Evolutionary conservation across 1,140 invertebrate genomes (phyloP).

Genomic region (Riptortus pedestris): DNA sequence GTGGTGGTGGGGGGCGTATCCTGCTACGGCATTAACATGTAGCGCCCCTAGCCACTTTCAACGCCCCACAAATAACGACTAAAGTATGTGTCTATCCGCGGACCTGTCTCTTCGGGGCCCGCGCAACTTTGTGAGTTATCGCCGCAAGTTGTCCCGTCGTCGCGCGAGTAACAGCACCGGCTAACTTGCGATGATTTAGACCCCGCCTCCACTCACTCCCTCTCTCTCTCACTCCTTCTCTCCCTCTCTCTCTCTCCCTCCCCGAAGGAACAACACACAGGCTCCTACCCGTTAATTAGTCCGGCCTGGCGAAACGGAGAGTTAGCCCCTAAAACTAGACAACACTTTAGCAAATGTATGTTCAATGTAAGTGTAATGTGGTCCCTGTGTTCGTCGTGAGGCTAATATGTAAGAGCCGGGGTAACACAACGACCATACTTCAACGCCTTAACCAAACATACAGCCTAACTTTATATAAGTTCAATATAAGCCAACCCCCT

Average conservation of each 20-base stretch:
- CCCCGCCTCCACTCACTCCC: not conserved
- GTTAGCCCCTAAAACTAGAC: slow-evolving; percentile 28
- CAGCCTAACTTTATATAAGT: slow-evolving; percentile 21
- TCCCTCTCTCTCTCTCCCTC: no score
- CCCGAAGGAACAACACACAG: no score
- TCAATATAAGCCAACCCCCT: slow-evolving; percentile 20
- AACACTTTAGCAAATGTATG: slow-evolving; percentile 28
- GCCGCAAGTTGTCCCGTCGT: slow-evolving; percentile 3
- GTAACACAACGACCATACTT: slow-evolving; percentile 9
- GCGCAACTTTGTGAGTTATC: slow-evolving; percentile 1
- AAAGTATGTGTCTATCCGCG: slow-evolving; percentile 8
- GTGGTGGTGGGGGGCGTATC: no score
- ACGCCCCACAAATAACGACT: not conserved
- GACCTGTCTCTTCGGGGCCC: not conserved
- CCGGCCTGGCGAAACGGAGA: no score
- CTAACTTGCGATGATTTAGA: slow-evolving; percentile 25
- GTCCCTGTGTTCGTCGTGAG: not conserved
- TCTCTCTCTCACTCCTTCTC: no score
- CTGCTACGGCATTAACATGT: slow-evolving; percentile 7
- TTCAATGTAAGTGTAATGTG: slow-evolving; percentile 28
- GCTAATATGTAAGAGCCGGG: slow-evolving; percentile 22
- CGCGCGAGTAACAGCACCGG: no score
- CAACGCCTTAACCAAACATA: slow-evolving; percentile 22
- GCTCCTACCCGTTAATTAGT: slow-evolving; percentile 23
- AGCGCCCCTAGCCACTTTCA: no score